A percentile compares a stretch with the other conserved stretches of the same genome.
These are phyloP conservation scores for Pantala flavescens DNA, from an alignment of 1,140 invertebrate genomes.

Conservation along the genomic window DNA sequence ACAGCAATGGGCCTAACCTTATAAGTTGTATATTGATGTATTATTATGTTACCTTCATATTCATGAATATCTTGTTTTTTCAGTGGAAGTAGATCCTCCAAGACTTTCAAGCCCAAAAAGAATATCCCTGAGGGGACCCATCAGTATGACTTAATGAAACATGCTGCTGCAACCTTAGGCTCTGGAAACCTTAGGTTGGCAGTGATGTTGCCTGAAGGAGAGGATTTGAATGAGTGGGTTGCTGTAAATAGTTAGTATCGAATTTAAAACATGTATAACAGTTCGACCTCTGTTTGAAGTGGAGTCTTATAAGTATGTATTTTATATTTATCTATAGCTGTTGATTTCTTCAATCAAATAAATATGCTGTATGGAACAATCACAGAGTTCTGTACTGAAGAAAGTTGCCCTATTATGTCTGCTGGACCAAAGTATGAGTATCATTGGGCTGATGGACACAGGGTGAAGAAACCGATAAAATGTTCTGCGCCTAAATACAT, in stretches of 20 bases:
- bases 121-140: constrained; percentile 98
- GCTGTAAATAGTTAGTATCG: constrained; percentile 87
- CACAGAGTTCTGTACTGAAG: constrained; percentile 97
- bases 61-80: constrained; percentile 21
- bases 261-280: constrained; percentile 21
- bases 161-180: constrained; percentile 94
- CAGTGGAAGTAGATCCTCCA: constrained; percentile 79
- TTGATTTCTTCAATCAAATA: constrained; percentile 99
- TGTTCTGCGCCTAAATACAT: constrained; percentile 99
- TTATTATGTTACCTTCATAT: too few relatives aligned
- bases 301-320: too few relatives aligned
- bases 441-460: constrained; percentile 98
- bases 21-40: too few relatives aligned
- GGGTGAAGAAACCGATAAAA: constrained; percentile 97
- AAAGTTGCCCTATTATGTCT: constrained; percentile 96
- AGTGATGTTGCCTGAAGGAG: constrained; percentile 94
- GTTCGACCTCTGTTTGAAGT: background rate
- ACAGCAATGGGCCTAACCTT: too few relatives aligned
- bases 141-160: constrained; percentile 99
- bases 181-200: constrained; percentile 93
- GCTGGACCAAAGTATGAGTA: constrained; percentile 98
- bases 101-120: constrained; percentile 98
- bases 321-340: constrained; percentile 55
- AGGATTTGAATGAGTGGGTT: constrained; percentile 99
- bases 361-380: constrained; percentile 99